Base-by-base conservation (phyloP, 2,113 vertebrate genomes). In the Irena cyanogastra region DNA sequence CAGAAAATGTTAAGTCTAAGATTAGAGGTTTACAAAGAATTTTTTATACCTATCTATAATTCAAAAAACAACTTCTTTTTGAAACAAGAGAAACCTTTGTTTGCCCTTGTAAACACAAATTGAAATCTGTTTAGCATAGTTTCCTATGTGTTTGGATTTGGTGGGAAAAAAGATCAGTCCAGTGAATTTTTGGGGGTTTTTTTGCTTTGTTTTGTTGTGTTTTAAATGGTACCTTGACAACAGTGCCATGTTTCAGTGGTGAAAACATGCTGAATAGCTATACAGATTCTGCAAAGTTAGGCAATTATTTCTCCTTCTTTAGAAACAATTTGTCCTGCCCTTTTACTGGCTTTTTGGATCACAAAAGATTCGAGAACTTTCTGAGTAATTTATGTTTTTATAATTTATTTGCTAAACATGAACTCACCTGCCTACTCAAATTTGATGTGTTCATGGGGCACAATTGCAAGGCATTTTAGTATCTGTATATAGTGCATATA, bases 401-500 rank as follows among this genome's bases (percentile, higher is more conserved):
- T 98, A 98, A 98, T 98, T 98, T 98, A 98, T 98, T 98, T 97
- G 93, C 87, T 97, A 96, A 95, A 97, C 87, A 87, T 97, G 30
- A 86, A 97, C 90, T 98, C 96, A 98, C 96, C 95, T 98, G 94
- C 96, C 97, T 97, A 97, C 91, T 97, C 91, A 96, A 96, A 98
- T 97, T 61, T 53, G 74, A 97, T 96, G 54, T 97, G 94, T 97
- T 95, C 97, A 94, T 97, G 97, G 97, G 98, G 95, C 97, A 98
- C 96, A 97, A 97, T 91, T 97, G 94, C 97, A 96, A 98, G 86
- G 94, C 97, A 97, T 98, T 98, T 98, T 98, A 98, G 97, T 98
- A 98, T 98, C 94, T 98, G 98, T 98, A 98, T 98, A 98, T 98
- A 98, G 97, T 98, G 98, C 98, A 98, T 98, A 98, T 98, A 98